Evolutionary conservation across 2,797 vertebrate genomes (phyloP).

Genomic region (Columba guinea): DNA sequence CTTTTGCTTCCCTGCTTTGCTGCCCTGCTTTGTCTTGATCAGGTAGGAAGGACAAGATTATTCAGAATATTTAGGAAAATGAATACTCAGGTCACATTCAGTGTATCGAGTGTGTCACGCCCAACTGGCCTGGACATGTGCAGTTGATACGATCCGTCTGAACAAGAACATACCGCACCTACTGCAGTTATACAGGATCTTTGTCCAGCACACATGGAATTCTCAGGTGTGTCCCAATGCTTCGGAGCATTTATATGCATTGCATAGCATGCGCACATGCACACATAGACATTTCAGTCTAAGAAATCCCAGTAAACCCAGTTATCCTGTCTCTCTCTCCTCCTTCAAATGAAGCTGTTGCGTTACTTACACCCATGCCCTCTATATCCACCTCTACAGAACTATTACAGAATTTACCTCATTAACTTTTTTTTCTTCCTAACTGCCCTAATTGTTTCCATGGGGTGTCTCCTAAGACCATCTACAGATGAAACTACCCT

Average conservation of each 20-base stretch:
- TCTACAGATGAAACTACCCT: neutral
- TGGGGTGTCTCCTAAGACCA: neutral
- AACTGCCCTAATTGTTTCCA: neutral
- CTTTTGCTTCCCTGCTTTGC: neutral
- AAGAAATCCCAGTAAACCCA: neutral
- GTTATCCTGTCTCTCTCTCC: neutral
- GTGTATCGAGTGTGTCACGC: fast-evolving
- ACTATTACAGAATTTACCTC: neutral
- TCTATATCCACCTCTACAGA: neutral
- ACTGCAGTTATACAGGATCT: fast-evolving
- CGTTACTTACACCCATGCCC: neutral
- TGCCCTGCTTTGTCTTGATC: neutral
- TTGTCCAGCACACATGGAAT: neutral
- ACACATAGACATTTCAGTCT: neutral
- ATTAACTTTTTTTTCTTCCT: neutral
- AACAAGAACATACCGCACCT: neutral
- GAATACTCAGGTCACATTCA: neutral
- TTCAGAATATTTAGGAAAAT: neutral
- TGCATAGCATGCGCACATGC: neutral
- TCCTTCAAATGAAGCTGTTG: neutral
- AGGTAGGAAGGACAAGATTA: neutral
- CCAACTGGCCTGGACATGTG: fast-evolving
- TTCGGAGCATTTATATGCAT: neutral
- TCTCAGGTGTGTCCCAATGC: neutral
- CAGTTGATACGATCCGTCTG: neutral